Evolutionary conservation across 2,888 invertebrate genomes (phyloP), one percentile per base, ranked within the genome.

Genomic region (Thecophora atra): DNA sequence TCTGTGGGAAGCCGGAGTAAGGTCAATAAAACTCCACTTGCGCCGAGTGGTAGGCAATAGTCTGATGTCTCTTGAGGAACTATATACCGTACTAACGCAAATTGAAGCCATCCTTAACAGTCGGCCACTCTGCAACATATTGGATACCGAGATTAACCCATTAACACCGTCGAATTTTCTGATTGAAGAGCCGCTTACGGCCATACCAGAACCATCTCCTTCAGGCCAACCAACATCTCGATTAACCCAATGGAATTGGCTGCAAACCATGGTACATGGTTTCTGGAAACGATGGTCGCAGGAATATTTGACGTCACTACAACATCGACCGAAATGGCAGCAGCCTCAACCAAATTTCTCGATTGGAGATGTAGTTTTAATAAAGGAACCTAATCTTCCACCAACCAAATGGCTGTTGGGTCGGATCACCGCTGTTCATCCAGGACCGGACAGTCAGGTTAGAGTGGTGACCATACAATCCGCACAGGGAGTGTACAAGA

Each of bases 251-350:
- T 11, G 72, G 5, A 54, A 63, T 4, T 72, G 65, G 62, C 62
- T 74, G 3, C 72, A 74, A 47, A 63, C 24, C 26, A 67, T 72
- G 70, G 63, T 52, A 17, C 73, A 75, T 63, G 70, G 64, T 21
- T 77, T 77, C 44, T 77, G 75, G 76, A 73, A 71, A 15, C 65
- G 72, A 24, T 77, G 76, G 75, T 67, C 71, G 0, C 15, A 1
- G 4, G 69, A 71, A 56, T 71, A 73, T 26, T 6, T 71, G 4
- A 69, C 72, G 3, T 74, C 73, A 2, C 56, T 74, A 0, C 73
- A 74, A 54, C 64, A 72, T 6, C 68, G 70, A 5, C 54, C 71
- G 6, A 72, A 74, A 19, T 73, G 65, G 71, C 15, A 2, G 3
- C n/a, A 51, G 0, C 2, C 3, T 19, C 26, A 68, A 58, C 42